Evolutionary conservation across 1,140 invertebrate species (phyloP).

Genomic region (Maconellicoccus hirsutus): DNA sequence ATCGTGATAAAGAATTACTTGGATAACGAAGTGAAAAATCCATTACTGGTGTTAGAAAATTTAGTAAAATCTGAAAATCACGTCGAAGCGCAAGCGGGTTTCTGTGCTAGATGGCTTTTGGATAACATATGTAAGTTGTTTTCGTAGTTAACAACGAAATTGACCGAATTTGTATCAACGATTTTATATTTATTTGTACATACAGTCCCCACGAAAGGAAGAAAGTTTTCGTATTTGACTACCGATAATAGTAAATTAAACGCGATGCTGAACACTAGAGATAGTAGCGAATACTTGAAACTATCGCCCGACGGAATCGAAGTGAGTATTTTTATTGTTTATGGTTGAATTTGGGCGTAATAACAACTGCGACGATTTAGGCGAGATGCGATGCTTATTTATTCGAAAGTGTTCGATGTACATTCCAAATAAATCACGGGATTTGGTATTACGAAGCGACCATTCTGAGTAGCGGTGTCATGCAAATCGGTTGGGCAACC

Average conservation of each 20-base stretch:
- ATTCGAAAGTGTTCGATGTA: conserved; percentile 90
- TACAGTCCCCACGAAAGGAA: conserved; percentile 57
- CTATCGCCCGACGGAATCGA: conserved; percentile 83
- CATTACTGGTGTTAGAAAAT: conserved; percentile 52
- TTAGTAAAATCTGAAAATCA: conserved; percentile 46
- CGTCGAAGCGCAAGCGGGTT: conserved; percentile 71
- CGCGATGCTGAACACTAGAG: conserved; percentile 81
- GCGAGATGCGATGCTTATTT: conserved; percentile 84
- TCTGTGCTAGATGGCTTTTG: conserved; percentile 84
- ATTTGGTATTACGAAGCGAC: conserved; percentile 87
- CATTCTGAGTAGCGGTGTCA: conserved; percentile 79
- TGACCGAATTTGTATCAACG: conserved; percentile 23
- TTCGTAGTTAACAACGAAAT: neutral
- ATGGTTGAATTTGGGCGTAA: neutral
- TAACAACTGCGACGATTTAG: conserved; percentile 36
- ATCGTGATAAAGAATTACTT: conserved; percentile 58
- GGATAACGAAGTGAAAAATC: conserved; percentile 44
- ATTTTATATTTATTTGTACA: conserved; percentile 31
- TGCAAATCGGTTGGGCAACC: conserved; percentile 95
- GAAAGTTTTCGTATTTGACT: conserved; percentile 64
- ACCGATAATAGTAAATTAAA: conserved; percentile 63
- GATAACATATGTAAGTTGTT: conserved; percentile 78
- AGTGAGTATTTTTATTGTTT: conserved; percentile 36
- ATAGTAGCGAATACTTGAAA: conserved; percentile 91
- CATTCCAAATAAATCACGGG: conserved; percentile 73